Evolutionary conservation across 2,113 vertebrate genomes (phyloP), one percentile per base, ranked within the genome.

Genomic region (Corythaeola cristata): DNA sequence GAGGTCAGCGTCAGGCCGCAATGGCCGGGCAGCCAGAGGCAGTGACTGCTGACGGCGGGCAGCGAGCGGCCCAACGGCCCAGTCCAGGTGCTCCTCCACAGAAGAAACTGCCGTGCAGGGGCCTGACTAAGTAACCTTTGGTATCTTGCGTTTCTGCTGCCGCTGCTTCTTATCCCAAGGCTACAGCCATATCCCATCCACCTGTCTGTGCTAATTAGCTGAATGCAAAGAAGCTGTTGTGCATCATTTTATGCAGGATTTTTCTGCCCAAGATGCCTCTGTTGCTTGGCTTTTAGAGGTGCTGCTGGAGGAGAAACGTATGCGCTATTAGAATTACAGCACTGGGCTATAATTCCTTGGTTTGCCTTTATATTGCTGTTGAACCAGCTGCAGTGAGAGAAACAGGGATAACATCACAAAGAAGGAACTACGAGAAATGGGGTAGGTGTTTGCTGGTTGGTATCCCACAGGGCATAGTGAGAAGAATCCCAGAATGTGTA

Each of bases 381-480:
- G 22, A 45, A 73, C 22, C 15, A 35, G 55, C 30, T 76, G 79
- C 44, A 56, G 11, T 39, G 39, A 35, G 53, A 47, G 58, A 55
- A 85, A 21, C 4, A 7, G 21, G 20, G 15, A 12, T 69, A 47
- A 35, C 8, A 14, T 28, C 3, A 32, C 63, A 50, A 66, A 33
- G 23, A 39, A 89, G 37, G 18, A 32, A 12, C 56, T 35, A 2
- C 30, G 72, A 49, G 64, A 47, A 71, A 44, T 7, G 23, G 13
- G 2, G 15, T 12, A 11, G n/a, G 7, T 32, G 15, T 8, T 64
- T 45, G 50, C 64, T 55, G 27, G 3, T 33, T 33, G 15, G 9
- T 39, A 35, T 49, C 19, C 35, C 14, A 2, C 23, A 6, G 30
- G 2, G 24, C 0, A 0, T 5, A 12, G 55, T 11, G 20, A 69